These are phyloP conservation scores for Lerista edwardsae DNA, from an alignment of 2,797 vertebrate genomes.

Conservation along the genomic window DNA sequence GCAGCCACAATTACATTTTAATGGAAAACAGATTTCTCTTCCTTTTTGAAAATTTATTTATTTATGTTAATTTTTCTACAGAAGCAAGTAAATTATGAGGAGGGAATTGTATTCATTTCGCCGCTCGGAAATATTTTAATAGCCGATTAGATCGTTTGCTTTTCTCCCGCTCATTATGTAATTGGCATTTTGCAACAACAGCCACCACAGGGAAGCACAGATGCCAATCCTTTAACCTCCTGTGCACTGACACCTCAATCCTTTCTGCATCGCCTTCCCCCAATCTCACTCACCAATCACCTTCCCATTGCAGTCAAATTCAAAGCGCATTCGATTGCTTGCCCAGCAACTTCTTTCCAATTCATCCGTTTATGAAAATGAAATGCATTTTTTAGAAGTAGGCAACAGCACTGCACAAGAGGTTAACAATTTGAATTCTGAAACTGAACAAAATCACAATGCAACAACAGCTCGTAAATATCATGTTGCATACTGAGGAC, in stretches of 20 bases:
- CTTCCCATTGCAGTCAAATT: background rate
- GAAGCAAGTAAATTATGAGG: slow-evolving; percentile 74
- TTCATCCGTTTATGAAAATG: slow-evolving; percentile 29
- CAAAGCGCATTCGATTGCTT: background rate
- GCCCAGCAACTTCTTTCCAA: slow-evolving; percentile 13
- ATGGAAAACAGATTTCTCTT: slow-evolving; percentile 71
- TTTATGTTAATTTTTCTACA: slow-evolving; percentile 77
- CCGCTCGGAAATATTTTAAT: slow-evolving; percentile 69
- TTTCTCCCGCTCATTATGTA: slow-evolving; percentile 54
- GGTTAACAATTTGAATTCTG: slow-evolving; percentile 31
- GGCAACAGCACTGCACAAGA: slow-evolving; percentile 31
- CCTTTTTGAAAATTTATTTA: slow-evolving; percentile 77
- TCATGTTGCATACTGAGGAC: background rate
- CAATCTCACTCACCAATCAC: background rate
- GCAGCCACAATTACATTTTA: slow-evolving; percentile 73
- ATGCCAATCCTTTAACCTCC: background rate
- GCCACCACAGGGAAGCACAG: slow-evolving; percentile 24
- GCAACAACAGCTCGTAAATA: slow-evolving; percentile 33
- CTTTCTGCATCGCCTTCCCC: background rate
- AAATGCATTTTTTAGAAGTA: slow-evolving; percentile 36
- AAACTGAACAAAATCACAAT: slow-evolving; percentile 21
- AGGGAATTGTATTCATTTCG: slow-evolving; percentile 78
- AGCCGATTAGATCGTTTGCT: slow-evolving; percentile 48
- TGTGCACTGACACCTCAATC: background rate
- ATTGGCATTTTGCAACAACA: slow-evolving; percentile 42